These are phyloP conservation scores for Pyrrhia umbra DNA, from an alignment of 2,888 invertebrate species.

Conservation along the genomic window DNA sequence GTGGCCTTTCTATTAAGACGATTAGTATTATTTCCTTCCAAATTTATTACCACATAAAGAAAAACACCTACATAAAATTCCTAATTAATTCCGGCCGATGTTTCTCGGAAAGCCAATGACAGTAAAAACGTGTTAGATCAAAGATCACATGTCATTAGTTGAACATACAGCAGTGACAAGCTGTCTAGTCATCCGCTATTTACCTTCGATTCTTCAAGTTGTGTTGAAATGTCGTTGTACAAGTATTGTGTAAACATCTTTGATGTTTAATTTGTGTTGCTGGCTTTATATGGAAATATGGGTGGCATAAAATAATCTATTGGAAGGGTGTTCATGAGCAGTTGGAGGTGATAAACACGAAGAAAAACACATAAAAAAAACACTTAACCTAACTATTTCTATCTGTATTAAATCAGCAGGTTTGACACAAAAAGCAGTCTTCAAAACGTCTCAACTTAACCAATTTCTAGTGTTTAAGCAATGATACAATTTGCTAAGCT, in stretches of 20 bases:
- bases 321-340: not conserved
- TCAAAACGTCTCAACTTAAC: too few species aligned
- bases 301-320: not conserved
- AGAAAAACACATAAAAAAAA: too few species aligned
- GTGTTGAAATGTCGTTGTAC: slow-evolving; percentile 40
- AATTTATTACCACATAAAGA: not conserved
- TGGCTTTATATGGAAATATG: slow-evolving; percentile 18
- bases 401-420: too few species aligned
- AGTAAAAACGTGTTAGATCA: slow-evolving; percentile 50
- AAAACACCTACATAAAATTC: slow-evolving; percentile 14
- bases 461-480: too few species aligned
- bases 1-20: not conserved
- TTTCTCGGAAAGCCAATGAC: slow-evolving; percentile 24
- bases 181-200: slow-evolving; percentile 28
- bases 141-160: slow-evolving; percentile 53
- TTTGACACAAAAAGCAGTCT: too few species aligned
- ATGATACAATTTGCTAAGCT: too few species aligned
- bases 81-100: slow-evolving; percentile 36
- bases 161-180: slow-evolving; percentile 39
- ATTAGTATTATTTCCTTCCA: not conserved
- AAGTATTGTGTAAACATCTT: slow-evolving; percentile 39
- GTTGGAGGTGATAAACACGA: not conserved
- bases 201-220: slow-evolving; percentile 27
- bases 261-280: slow-evolving; percentile 27
- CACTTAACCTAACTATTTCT: too few species aligned